These are phyloP conservation scores for Puntigrus tetrazona DNA, from an alignment of 2,113 vertebrate genomes.

Conservation along the genomic window DNA sequence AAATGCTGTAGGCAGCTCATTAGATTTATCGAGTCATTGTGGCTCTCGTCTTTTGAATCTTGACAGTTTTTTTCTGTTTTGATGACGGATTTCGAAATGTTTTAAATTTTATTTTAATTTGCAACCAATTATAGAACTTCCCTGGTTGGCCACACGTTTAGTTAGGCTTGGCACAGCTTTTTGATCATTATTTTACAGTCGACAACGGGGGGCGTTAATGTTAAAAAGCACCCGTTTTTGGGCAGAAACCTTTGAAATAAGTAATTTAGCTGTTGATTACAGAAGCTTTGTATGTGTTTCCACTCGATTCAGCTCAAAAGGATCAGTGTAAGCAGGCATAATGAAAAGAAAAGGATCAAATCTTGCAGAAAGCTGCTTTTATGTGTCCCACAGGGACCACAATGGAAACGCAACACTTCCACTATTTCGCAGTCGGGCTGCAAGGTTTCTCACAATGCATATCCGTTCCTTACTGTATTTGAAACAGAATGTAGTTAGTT, in stretches of 20 bases:
- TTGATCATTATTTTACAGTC: not conserved
- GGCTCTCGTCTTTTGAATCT: not conserved
- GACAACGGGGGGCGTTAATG: not conserved
- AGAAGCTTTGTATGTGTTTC: not conserved
- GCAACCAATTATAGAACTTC: not conserved
- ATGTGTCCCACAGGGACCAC: slow-evolving; percentile 23
- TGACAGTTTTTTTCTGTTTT: not conserved
- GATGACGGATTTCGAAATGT: not conserved
- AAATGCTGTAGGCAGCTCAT: not conserved
- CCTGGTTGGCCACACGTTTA: not conserved
- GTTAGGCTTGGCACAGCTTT: not conserved
- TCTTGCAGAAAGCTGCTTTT: slow-evolving; percentile 11
- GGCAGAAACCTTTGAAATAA: not conserved
- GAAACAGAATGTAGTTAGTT: slow-evolving; percentile 4
- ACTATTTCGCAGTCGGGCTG: slow-evolving; percentile 10
- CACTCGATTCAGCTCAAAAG: not conserved
- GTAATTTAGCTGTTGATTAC: not conserved
- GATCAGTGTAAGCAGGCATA: not conserved
- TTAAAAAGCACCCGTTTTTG: not conserved
- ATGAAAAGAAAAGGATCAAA: not conserved
- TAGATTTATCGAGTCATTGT: not conserved
- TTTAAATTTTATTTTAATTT: not conserved
- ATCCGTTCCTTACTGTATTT: not conserved
- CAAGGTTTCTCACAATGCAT: slow-evolving; percentile 6
- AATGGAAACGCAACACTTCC: slow-evolving; percentile 7